Conservation (phyloP, 2,113 vertebrate genomes). For the Chitala chitala region DNA sequence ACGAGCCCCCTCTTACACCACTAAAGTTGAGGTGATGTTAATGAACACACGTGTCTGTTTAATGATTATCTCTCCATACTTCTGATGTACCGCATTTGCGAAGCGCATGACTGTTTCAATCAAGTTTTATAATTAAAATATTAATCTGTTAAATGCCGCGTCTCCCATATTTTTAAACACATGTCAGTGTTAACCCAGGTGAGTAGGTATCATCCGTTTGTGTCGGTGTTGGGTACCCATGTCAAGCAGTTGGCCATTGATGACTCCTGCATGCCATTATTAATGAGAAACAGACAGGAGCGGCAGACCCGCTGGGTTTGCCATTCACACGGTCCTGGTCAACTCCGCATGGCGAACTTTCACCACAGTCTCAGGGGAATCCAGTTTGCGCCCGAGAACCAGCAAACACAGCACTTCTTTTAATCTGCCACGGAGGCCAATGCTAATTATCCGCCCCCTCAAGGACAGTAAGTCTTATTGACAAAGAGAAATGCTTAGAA, state of each 20-base stretch:
- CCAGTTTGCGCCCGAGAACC: slow-evolving; percentile 10
- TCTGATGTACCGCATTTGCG: too few relatives aligned
- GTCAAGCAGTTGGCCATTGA: neutral
- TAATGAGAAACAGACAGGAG: slow-evolving; percentile 3
- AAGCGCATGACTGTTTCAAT: neutral
- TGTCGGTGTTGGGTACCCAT: neutral
- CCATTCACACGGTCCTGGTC: neutral
- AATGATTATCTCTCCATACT: too few relatives aligned
- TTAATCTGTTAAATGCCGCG: neutral
- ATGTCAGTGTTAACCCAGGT: neutral
- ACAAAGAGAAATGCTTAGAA: slow-evolving; percentile 22
- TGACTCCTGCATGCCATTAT: neutral
- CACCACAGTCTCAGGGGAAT: neutral
- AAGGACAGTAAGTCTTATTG: slow-evolving; percentile 9
- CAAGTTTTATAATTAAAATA: neutral
- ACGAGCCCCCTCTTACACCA: too few relatives aligned
- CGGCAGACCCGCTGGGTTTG: neutral
- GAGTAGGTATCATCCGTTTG: too few relatives aligned
- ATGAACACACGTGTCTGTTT: too few relatives aligned
- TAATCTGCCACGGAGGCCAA: slow-evolving; percentile 23
- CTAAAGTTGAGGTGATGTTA: too few relatives aligned
- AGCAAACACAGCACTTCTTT: slow-evolving; percentile 12
- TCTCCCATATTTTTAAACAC: too few relatives aligned
- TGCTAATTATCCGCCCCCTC: slow-evolving; percentile 21
- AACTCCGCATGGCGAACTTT: neutral